Conservation (phyloP, 92 coral and sea anemone species). For the Heliopora coerulea region DNA sequence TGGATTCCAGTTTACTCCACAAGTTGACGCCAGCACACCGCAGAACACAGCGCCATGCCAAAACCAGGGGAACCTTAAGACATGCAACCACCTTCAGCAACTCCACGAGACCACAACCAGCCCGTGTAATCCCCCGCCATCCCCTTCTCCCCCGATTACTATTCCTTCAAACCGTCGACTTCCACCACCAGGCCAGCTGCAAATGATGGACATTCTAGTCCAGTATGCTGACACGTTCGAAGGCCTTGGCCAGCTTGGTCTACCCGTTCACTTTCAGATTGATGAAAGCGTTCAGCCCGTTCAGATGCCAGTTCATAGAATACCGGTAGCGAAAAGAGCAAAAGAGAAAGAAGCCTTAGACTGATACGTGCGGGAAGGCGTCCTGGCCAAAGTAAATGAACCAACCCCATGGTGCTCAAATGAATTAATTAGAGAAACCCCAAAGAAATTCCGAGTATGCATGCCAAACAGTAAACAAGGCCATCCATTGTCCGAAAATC, state of each 20-base stretch:
- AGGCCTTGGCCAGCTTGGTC: slow-evolving; percentile 53
- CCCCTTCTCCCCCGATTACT: too few relatives aligned
- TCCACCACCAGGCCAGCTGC: slow-evolving; percentile 37
- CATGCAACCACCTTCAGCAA: slow-evolving; percentile 40
- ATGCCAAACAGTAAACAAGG: slow-evolving; percentile 60
- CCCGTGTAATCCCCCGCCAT: slow-evolving; percentile 2
- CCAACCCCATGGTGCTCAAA: slow-evolving; percentile 60
- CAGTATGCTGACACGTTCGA: slow-evolving; percentile 46
- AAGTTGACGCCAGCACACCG: too few relatives aligned
- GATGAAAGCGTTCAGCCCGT: slow-evolving; percentile 36
- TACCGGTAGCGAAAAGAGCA: slow-evolving; percentile 52
- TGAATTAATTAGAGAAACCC: slow-evolving; percentile 50
- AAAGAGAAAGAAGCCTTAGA: slow-evolving; percentile 53
- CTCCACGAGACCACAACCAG: slow-evolving; percentile 18
- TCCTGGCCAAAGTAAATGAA: slow-evolving; percentile 50
- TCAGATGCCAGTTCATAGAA: slow-evolving; percentile 51
- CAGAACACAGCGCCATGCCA: too few relatives aligned
- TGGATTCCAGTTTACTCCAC: too few relatives aligned
- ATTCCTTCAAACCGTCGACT: slow-evolving; percentile 22
- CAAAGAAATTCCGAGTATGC: slow-evolving; percentile 58
- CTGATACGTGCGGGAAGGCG: slow-evolving; percentile 44
- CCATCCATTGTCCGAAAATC: slow-evolving; percentile 50
- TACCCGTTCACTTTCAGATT: slow-evolving; percentile 43
- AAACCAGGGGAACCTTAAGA: neutral
- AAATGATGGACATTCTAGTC: slow-evolving; percentile 31